Base-by-base conservation (phyloP, 1,140 invertebrate genomes). In the Temnothorax longispinosus region DNA sequence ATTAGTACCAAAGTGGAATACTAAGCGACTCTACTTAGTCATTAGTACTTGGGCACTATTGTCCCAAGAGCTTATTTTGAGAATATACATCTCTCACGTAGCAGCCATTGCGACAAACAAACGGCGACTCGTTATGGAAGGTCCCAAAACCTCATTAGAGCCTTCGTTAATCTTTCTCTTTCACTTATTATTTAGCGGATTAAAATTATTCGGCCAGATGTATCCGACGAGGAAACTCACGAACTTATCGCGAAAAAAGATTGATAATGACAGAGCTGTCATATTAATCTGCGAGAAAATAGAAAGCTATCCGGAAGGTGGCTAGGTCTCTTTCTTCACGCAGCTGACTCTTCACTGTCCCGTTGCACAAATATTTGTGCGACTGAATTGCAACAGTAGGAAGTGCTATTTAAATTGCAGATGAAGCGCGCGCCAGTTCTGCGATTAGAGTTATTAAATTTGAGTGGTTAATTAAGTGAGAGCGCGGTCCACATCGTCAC, bases 391-490 rank as follows among this genome's bases (percentile, higher is more conserved):
- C 85, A 69, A 80, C 62, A 65, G 64, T 38, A 27, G 52, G 41
- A 86, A 60, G 47, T 56, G 52, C 76, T 54, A 81, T 86, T 86
- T 86, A 86, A 86, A 86, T 86, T 86, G 85, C 85, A 86, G 76
- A 86, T 81, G 65, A 80, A 86, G 56, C 62, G 60, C 52, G 38
- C 76, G 76, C 50, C 74, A 50, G 56, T 38, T 52, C 74, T 13
- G 82, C 71, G 85, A 86, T 86, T 86, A 86, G 60, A 78, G 85
- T 80, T 86, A 86, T 81, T 86, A 86, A 86, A 80, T 86, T 86
- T 86, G 76, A 86, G 60, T 50, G 64, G 85, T 81, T 86, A 86
- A 86, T 86, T 86, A 86, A 86, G 54, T 56, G 80, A 60, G 27
- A 47, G 27, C 69, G 80, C 80, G 27, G 21, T 58, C 52, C 80